Evolutionary conservation across 2,113 vertebrate genomes (phyloP).

Genomic region (Phocoena sinus): DNA sequence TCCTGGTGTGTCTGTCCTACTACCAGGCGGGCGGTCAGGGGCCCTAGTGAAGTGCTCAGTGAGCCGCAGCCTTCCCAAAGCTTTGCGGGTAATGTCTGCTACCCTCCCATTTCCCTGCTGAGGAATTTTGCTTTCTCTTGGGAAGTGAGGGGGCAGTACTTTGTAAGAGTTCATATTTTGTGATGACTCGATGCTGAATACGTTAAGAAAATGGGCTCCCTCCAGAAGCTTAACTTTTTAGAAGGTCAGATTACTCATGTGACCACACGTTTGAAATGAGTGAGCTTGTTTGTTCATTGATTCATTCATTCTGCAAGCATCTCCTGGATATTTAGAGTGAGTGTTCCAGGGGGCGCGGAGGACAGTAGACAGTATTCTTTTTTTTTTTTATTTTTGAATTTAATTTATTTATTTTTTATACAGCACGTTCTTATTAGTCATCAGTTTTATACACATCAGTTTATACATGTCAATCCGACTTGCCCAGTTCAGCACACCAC

Average conservation of each 20-base stretch:
- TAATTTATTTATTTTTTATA: too few relatives aligned
- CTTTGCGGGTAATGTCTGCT: neutral
- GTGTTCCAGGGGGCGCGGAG: neutral
- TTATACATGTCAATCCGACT: too few relatives aligned
- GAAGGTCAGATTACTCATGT: neutral
- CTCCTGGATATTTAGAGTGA: neutral
- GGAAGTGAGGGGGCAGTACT: neutral
- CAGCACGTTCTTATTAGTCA: too few relatives aligned
- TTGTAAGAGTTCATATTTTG: neutral
- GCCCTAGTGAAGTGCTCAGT: neutral
- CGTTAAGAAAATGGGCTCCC: neutral
- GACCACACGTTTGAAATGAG: neutral
- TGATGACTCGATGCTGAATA: neutral
- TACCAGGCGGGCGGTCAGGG: neutral
- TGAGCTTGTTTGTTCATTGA: neutral
- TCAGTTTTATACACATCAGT: too few relatives aligned
- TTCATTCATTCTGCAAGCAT: neutral
- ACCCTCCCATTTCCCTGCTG: neutral
- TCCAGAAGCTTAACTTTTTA: neutral
- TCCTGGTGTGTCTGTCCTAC: slow-evolving; percentile 61
- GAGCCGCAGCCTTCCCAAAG: neutral
- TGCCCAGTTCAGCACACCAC: too few relatives aligned
- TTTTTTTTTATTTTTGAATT: too few relatives aligned
- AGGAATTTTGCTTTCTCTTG: neutral
- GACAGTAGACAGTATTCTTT: neutral